Percentiles rank a stretch among this genome's conserved stretches.
phyloP scores from a whole-genome alignment of 1,140 invertebrate genomes.

The Penaeus vannamei region DNA sequence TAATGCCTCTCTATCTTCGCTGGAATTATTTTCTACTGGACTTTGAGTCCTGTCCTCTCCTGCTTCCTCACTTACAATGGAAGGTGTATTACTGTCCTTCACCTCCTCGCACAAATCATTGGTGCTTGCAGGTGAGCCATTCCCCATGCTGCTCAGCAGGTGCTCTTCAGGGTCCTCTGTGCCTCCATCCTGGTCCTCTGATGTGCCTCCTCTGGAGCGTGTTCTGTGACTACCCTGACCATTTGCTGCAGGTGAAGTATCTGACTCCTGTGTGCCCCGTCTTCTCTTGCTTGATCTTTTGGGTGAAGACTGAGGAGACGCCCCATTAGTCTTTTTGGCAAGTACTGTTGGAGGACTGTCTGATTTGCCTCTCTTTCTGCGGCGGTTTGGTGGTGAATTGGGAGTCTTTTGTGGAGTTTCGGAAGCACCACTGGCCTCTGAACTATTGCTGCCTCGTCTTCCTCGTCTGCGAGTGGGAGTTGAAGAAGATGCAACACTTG shows the following conservation, averaged over 20 bases:
- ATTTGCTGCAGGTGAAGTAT: constrained; percentile 20
- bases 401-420: constrained; percentile 28
- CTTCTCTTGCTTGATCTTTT: constrained; percentile 27
- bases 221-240: constrained; percentile 41
- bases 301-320: constrained; percentile 45
- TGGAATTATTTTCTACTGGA: no score
- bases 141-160: no score
- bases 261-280: neutral
- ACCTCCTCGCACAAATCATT: no score
- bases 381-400: neutral
- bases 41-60: no score
- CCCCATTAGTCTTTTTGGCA: constrained; percentile 43
- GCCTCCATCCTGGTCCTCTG: constrained; percentile 32
- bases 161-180: constrained; percentile 18
- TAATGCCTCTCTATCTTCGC: no score
- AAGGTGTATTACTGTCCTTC: no score
- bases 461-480: constrained; percentile 13
- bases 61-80: no score
- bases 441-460: constrained; percentile 45
- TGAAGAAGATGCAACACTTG: constrained; percentile 19
- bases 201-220: neutral
- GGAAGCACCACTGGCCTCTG: constrained; percentile 23
- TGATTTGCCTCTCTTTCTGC: constrained; percentile 29
- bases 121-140: no score
- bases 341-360: constrained; percentile 28